Conservation (phyloP, 2,797 vertebrate species). For the Okamejei kenojei region DNA sequence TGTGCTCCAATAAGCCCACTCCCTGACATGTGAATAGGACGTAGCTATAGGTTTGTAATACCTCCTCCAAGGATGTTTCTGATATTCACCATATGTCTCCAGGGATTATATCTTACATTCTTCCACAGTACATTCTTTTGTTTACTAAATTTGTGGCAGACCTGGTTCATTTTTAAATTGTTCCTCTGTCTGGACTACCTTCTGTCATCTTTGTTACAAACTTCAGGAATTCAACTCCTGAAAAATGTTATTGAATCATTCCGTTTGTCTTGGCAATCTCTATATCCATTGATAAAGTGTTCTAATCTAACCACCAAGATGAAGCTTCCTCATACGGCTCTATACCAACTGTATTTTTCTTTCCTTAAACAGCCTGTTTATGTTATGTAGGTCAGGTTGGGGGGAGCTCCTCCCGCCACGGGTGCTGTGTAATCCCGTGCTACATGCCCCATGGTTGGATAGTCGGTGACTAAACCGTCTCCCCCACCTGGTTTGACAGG, state of each 20-base stretch:
- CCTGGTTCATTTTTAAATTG: not conserved
- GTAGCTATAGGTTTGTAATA: not conserved
- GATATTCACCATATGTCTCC: not conserved
- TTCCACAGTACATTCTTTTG: not conserved
- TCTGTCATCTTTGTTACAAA: not conserved
- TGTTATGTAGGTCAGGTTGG: no score
- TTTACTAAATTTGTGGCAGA: not conserved
- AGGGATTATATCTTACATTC: not conserved
- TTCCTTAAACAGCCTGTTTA: no score
- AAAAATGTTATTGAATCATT: not conserved
- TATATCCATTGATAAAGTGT: not conserved
- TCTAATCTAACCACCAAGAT: not conserved
- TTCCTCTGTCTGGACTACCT: not conserved
- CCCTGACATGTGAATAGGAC: not conserved
- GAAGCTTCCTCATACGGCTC: no score
- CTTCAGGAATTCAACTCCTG: not conserved
- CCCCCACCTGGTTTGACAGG: no score
- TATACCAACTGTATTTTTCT: no score
- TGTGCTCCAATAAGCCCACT: not conserved
- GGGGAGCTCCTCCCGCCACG: no score
- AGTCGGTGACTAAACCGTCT: no score
- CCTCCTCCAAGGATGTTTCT: not conserved
- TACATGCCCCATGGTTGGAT: no score
- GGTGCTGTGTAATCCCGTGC: no score
- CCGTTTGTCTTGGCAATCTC: not conserved